Evolutionary conservation across 2,888 invertebrate species (phyloP), one percentile per base, ranked within the genome.

Genomic region (Thecocarcelia acutangulata): DNA sequence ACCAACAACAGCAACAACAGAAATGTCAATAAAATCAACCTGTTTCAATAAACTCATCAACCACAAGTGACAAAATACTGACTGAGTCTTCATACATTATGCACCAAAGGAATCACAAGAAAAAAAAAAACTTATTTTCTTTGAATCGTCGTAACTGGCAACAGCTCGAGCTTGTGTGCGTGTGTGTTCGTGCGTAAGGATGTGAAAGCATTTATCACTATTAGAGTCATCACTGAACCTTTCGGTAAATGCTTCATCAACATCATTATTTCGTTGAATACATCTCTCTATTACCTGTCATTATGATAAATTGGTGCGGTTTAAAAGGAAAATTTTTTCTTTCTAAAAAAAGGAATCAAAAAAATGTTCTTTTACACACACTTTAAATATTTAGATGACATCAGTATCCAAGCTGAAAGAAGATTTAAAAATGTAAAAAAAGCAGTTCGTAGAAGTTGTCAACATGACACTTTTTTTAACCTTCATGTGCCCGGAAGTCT

Each of bases 11-110:
- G 5, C 42, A 58, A 66, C 42, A 66, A 52, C 44, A 56, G 50
- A 33, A 72, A 52, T 78, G 70, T 66, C 70, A 75, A 79, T 73
- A 75, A 79, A 81, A 81, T 81, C 83, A 83, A 82, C 74, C 73
- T 81, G 81, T 80, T 81, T 77, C 82, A 82, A 82, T 82, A 82
- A 83, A 83, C 79, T 82, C 83, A 74, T 82, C 83, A 82, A 75
- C 81, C 70, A 42, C 81, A 82, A 75, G 78, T 82, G 81, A 76
- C 73, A 72, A 82, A 77, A 77, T 82, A 80, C 59, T 76, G 24
- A 64, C 54, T 40, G 37, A 72, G 59, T 69, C 54, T 56, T 46
- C 12, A 50, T 50, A 19, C 73, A 44, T 58, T 48, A 74, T 3
- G 42, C 59, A 46, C 33, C 21, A 63, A 73, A 54, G 28, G 44